Conservation (phyloP, 2,888 invertebrate genomes). For the Andricus curvator region DNA sequence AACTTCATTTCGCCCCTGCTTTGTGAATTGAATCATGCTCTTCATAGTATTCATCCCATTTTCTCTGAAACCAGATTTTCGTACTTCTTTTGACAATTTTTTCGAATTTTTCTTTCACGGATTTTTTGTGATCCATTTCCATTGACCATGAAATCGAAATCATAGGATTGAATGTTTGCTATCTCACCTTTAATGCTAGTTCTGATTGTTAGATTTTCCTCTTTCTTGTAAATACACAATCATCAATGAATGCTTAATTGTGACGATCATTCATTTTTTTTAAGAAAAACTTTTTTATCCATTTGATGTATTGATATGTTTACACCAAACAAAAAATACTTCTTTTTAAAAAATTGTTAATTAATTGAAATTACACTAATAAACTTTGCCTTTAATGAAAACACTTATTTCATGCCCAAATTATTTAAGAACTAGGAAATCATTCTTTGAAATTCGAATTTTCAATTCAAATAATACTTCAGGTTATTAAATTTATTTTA, state of each 20-base stretch:
- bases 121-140: not conserved
- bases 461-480: too few species aligned
- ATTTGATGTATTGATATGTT: not conserved
- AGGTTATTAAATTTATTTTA: too few species aligned
- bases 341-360: not conserved
- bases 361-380: too few species aligned
- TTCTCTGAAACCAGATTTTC: not conserved
- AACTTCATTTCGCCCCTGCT: not conserved
- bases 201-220: conserved; percentile 12
- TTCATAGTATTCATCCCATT: not conserved
- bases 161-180: not conserved
- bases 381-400: too few species aligned
- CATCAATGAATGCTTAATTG: not conserved
- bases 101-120: not conserved
- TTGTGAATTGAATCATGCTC: conserved; percentile 4
- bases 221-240: conserved; percentile 18
- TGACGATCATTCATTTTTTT: not conserved
- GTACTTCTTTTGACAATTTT: not conserved
- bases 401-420: too few species aligned
- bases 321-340: not conserved
- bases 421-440: too few species aligned
- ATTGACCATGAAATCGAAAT: not conserved
- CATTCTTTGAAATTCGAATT: too few species aligned
- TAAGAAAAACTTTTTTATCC: not conserved
- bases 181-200: conserved; percentile 15